These are phyloP conservation scores for Petrolisthes cinctipes DNA, from an alignment of 2,888 invertebrate genomes.

Conservation along the genomic window DNA sequence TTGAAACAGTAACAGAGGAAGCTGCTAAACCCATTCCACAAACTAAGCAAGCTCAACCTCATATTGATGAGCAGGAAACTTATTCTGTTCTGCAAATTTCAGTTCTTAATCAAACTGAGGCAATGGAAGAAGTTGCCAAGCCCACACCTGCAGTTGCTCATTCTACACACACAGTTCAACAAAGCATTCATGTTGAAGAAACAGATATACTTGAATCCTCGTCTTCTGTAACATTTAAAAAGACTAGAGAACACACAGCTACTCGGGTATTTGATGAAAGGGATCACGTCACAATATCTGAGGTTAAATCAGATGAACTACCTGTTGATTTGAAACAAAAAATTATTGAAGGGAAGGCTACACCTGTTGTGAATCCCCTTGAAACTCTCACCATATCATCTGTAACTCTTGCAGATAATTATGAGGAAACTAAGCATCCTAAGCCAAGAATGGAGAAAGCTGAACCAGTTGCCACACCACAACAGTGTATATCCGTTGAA, in stretches of 20 bases:
- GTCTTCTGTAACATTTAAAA: slow-evolving; percentile 31
- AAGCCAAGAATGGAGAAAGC: slow-evolving; percentile 37
- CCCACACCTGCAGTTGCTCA: slow-evolving; percentile 73
- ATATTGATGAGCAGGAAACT: slow-evolving; percentile 53
- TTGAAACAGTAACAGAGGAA: slow-evolving; percentile 55
- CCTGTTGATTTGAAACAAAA: slow-evolving; percentile 36
- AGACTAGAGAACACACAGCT: slow-evolving; percentile 38
- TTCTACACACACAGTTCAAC: slow-evolving; percentile 32
- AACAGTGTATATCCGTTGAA: slow-evolving; percentile 63
- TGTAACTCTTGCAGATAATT: slow-evolving; percentile 44
- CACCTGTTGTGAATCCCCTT: slow-evolving; percentile 38
- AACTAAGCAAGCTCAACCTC: slow-evolving; percentile 37
- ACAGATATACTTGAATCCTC: slow-evolving; percentile 45
- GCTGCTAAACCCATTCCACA: slow-evolving; percentile 24
- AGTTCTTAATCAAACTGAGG: slow-evolving; percentile 74
- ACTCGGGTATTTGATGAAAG: slow-evolving; percentile 45
- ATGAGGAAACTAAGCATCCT: slow-evolving; percentile 39
- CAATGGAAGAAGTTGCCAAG: slow-evolving; percentile 72
- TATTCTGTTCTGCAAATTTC: slow-evolving; percentile 50
- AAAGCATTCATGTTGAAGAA: slow-evolving; percentile 48
- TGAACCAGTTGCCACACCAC: slow-evolving; percentile 34
- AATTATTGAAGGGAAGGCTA: slow-evolving; percentile 39
- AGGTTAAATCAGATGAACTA: slow-evolving; percentile 47
- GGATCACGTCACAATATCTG: slow-evolving; percentile 51
- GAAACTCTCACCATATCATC: slow-evolving; percentile 53